A percentile compares a stretch with the other conserved stretches of the same genome.
These are phyloP conservation scores for Arvicanthis niloticus DNA, from an alignment of 2,113 vertebrate genomes.

Conservation along the genomic window DNA sequence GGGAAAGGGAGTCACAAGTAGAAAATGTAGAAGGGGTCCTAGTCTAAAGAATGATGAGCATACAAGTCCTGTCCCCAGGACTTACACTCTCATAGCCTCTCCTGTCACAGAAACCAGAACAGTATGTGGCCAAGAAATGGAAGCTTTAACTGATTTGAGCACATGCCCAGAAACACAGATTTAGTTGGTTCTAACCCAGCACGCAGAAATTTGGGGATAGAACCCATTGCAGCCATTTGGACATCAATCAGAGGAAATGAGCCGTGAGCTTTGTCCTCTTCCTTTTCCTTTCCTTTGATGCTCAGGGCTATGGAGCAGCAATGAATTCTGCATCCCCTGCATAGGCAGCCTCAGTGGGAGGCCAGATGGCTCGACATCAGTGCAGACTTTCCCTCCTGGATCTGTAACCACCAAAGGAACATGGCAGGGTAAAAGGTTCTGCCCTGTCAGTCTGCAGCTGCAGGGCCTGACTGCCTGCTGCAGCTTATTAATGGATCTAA, in stretches of 20 bases:
- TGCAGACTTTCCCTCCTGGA: constrained; percentile 6
- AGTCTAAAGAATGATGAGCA: background rate
- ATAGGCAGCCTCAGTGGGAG: background rate
- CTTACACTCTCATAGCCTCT: background rate
- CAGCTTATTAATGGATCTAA: constrained; percentile 53
- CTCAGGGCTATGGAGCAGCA: background rate
- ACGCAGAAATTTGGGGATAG: background rate
- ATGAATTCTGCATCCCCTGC: background rate
- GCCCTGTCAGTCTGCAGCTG: background rate
- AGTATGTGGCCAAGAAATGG: constrained; percentile 44
- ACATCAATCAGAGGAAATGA: constrained; percentile 43
- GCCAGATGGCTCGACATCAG: background rate
- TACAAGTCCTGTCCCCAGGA: background rate
- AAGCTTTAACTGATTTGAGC: constrained; percentile 40
- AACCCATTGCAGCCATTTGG: constrained; percentile 24
- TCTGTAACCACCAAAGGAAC: constrained; percentile 23
- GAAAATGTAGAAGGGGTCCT: background rate
- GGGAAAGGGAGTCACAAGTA: background rate
- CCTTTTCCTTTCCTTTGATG: constrained; percentile 41
- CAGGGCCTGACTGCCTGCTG: constrained; percentile 38
- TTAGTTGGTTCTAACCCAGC: constrained; percentile 17
- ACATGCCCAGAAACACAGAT: constrained; percentile 46
- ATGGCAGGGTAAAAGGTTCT: constrained; percentile 50
- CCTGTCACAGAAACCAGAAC: background rate
- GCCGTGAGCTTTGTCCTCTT: background rate